Base-by-base conservation (phyloP, 2,888 invertebrate species). In the Drosophila quasianomalipes region DNA sequence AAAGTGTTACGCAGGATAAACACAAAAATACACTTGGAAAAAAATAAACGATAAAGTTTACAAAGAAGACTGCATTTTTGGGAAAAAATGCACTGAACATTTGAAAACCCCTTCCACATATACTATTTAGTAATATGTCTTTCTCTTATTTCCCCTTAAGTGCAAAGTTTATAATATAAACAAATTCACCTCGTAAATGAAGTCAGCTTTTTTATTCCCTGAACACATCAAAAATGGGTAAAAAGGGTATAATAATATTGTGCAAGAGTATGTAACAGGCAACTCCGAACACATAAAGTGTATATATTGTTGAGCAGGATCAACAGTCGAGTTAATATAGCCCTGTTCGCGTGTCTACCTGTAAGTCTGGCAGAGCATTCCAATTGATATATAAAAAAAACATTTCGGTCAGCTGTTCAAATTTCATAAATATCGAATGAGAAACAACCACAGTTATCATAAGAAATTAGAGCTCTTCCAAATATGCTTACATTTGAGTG, bases 1-100 rank as follows among this genome's bases (percentile, higher is more conserved):
- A 76, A 65, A 19, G 4, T 63, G 47, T 52, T 64, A 62, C 64
- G 49, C 71, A 54, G 53, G 68, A 44, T 41, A 54, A 57, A 1
- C 22, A 37, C 47, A 14, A 10, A 26, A 64, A 58, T 31, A 22
- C 30, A 44, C 58, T 58, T 57, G 57, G 39, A 28, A 39, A 39
- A 39, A 57, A 47, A 0, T 16, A 22, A 22, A 7, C 22, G 22
- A 16, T 28, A 1, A 9, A 6, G 5, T 26, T 31, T 54, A 5
- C 3, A 35, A 54, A 35, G 4, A 16, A 10, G 6, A 33, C 0
- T 16, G 31, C 16, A 16, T 35, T 53, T 9, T 4, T 16, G 14
- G 2, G n/a, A 22, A 22, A 31, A 4, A 31, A 22, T 31, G 6
- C 4, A 14, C 5, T 4, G 3, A 22, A 14, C 6, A 22, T 44